phyloP scores from a whole-genome alignment of 2,113 vertebrate genomes.

The Rallus limicola region DNA sequence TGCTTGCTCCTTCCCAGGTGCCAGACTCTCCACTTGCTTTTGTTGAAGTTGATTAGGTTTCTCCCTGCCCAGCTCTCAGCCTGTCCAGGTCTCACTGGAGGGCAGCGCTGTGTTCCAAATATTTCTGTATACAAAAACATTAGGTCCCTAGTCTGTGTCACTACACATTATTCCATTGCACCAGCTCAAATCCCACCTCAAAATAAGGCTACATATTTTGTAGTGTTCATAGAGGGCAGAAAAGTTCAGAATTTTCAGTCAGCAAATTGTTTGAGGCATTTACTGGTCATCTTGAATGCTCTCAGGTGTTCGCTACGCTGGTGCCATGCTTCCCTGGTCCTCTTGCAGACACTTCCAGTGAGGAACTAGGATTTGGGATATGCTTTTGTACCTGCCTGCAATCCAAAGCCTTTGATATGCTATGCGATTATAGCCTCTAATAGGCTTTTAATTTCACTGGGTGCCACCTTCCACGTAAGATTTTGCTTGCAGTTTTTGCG shows the following conservation, averaged over 20 bases:
- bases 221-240: not conserved
- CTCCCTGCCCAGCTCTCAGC: too few relatives aligned
- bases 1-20: too few relatives aligned
- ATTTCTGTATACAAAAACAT: too few relatives aligned
- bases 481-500: not conserved
- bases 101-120: too few relatives aligned
- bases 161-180: not conserved
- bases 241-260: not conserved
- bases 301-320: not conserved
- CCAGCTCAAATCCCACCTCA: not conserved
- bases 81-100: too few relatives aligned
- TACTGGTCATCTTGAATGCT: not conserved
- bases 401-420: not conserved
- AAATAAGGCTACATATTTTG: slow-evolving; percentile 5
- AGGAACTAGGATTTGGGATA: not conserved
- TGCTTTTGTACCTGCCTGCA: not conserved
- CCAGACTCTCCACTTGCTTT: too few relatives aligned
- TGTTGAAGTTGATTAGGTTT: too few relatives aligned
- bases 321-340: accelerated
- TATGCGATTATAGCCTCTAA: not conserved
- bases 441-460: not conserved
- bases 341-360: not conserved
- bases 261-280: not conserved
- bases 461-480: not conserved
- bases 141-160: not conserved